These are phyloP conservation scores for Eucidaris tribuloides DNA, from an alignment of 35 echinoderm and acorn worm genomes.

Conservation along the genomic window DNA sequence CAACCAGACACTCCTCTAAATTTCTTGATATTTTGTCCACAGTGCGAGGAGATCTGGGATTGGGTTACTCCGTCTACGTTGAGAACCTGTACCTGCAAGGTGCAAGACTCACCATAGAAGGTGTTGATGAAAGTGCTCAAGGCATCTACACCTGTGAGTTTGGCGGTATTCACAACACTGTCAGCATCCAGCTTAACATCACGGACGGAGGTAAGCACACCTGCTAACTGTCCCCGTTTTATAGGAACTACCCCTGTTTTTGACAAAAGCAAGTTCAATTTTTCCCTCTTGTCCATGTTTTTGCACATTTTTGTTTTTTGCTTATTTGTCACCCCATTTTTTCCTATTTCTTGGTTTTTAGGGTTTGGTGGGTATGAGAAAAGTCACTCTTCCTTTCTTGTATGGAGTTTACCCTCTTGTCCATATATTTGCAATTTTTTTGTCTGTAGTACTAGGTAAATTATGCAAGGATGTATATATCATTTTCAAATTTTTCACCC, in stretches of 20 bases:
- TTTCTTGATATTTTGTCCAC: neutral
- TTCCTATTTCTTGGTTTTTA: no score
- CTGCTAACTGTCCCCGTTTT: no score
- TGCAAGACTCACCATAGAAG: conserved; percentile 2
- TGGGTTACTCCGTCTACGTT: neutral
- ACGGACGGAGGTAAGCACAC: neutral
- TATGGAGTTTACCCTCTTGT: no score
- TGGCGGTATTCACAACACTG: neutral
- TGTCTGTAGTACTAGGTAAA: no score
- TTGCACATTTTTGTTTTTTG: neutral
- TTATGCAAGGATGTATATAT: no score
- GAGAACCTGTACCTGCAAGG: neutral
- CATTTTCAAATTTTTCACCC: no score
- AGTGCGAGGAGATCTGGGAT: conserved; percentile 35
- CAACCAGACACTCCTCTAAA: neutral
- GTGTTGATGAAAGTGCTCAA: neutral
- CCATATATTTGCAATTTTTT: no score
- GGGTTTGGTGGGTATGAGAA: no score
- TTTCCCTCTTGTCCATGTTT: neutral
- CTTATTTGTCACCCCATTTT: no score
- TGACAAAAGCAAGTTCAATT: neutral
- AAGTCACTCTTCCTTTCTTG: no score
- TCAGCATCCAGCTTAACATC: neutral
- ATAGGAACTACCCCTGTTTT: neutral
- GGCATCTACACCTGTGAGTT: conserved; percentile 27